phyloP scores from a whole-genome alignment of 2,113 vertebrate genomes.

The Antidorcas marsupialis region DNA sequence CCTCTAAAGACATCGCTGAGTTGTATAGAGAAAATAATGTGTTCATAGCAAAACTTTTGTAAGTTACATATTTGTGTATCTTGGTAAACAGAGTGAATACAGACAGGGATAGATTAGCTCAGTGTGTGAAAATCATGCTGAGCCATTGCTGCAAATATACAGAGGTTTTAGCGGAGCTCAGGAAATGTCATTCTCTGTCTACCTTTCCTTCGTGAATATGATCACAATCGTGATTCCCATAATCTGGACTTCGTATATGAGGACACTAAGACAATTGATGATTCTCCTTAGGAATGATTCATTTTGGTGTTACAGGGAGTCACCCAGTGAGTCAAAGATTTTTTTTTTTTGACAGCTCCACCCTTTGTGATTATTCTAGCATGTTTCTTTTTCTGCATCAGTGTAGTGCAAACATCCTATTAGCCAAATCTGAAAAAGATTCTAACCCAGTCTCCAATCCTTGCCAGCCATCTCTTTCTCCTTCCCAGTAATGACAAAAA shows the following conservation, averaged over 20 bases:
- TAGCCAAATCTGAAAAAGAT: constrained; percentile 61
- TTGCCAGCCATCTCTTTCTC: constrained; percentile 30
- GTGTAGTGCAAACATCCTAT: constrained; percentile 68
- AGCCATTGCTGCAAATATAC: neutral
- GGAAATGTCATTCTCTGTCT: neutral
- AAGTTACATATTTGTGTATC: constrained; percentile 58
- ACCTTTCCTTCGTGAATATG: neutral
- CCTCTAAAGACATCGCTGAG: constrained; percentile 80
- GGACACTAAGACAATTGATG: constrained; percentile 2
- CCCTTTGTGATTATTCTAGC: constrained; percentile 80
- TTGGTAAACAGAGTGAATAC: constrained; percentile 11
- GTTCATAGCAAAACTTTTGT: constrained; percentile 80
- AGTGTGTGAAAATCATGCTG: neutral
- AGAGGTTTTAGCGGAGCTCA: neutral
- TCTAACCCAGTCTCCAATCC: constrained; percentile 44
- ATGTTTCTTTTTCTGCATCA: constrained; percentile 70
- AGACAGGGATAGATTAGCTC: neutral
- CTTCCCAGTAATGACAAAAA: neutral
- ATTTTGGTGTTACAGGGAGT: constrained; percentile 77
- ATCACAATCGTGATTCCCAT: neutral
- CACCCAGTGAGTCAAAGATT: constrained; percentile 81
- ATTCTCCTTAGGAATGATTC: constrained; percentile 71
- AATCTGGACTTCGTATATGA: neutral
- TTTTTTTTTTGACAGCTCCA: constrained; percentile 77
- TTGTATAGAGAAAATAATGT: constrained; percentile 79